Base-by-base conservation (phyloP, 2,888 invertebrate species). In the Chalcosyrphus nemorum region DNA sequence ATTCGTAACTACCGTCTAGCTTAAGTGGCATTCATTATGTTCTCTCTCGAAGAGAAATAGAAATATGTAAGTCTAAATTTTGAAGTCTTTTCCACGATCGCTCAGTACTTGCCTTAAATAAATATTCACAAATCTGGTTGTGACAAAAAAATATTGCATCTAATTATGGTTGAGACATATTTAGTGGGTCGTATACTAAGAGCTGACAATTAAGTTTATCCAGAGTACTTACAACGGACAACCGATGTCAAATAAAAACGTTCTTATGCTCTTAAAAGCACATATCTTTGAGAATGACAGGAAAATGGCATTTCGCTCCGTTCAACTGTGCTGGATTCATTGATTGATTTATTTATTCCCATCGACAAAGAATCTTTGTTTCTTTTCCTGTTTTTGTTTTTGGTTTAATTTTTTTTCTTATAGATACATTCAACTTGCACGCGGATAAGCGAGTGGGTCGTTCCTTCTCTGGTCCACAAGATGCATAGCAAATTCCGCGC, bases 291-390 rank as follows among this genome's bases (percentile, higher is more conserved):
- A 11, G 11, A 2, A 38, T 13, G 5, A n/a, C 47, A 59, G 17
- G 50, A 59, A 38, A 38, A 19, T 50, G 13, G 17, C 17, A 59
- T 27, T 52, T 29, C 1, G 13, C 27, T 71, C 57, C 70, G 71
- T 65, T 76, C 76, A 71, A 76, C 61, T 29, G 35, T 38, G 38
- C 57, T 45, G 52, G 71, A 68, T 77, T 41, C 82, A 82, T 77
- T 77, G 77, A 82, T 77, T 77, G 82, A 82, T 82, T 77, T 77
- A 82, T 82, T 54, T 66, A 52, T 54, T 56, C 41, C 17, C 9
- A 77, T 57, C 61, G 68, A 56, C 74, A 56, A 45, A 74, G 68
- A 68, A 74, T 68, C 13, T 38, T 24, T 74, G 9, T 38, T 41
- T 68, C 43, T 56, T 68, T 59, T 66, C 7, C 24, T 41, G 63